phyloP scores from a whole-genome alignment of 2,888 invertebrate genomes.

The Oscheius onirici region DNA sequence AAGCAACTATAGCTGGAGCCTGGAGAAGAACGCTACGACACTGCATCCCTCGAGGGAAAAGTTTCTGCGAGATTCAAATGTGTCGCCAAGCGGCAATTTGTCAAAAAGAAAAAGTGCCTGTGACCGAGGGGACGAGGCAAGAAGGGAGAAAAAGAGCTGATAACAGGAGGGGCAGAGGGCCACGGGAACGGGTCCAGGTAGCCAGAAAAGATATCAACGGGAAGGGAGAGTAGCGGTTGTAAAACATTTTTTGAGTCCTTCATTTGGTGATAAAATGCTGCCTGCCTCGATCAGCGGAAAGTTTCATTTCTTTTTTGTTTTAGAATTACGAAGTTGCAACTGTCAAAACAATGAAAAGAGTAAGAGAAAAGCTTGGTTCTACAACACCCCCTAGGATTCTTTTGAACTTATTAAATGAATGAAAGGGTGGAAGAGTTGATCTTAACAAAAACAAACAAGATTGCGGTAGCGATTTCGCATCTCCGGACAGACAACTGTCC shows the following conservation, averaged over 20 bases:
- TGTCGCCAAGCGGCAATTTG: conserved; percentile 34
- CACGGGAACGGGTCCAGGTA: not conserved
- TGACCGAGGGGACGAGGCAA: not conserved
- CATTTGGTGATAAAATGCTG: too few relatives aligned
- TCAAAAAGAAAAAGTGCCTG: conserved; percentile 27
- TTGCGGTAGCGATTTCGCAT: too few relatives aligned
- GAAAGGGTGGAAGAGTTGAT: too few relatives aligned
- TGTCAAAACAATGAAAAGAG: too few relatives aligned
- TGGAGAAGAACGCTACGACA: conserved; percentile 5
- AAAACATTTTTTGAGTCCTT: not conserved
- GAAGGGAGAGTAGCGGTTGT: not conserved
- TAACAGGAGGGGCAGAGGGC: not conserved
- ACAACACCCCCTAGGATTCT: too few relatives aligned
- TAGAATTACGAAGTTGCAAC: too few relatives aligned
- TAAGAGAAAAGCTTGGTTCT: too few relatives aligned
- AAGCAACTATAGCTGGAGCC: not conserved
- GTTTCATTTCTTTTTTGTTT: too few relatives aligned
- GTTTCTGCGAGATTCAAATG: conserved; percentile 8
- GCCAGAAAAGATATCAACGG: not conserved
- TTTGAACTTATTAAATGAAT: too few relatives aligned
- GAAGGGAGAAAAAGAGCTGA: not conserved
- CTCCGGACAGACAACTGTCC: too few relatives aligned
- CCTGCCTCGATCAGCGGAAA: too few relatives aligned
- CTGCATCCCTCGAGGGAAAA: not conserved
- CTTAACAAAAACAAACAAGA: too few relatives aligned